Percentiles rank a stretch among this genome's conserved stretches.
phyloP scores from a whole-genome alignment of 2,797 vertebrate species.

The Epinephelus malabaricus region DNA sequence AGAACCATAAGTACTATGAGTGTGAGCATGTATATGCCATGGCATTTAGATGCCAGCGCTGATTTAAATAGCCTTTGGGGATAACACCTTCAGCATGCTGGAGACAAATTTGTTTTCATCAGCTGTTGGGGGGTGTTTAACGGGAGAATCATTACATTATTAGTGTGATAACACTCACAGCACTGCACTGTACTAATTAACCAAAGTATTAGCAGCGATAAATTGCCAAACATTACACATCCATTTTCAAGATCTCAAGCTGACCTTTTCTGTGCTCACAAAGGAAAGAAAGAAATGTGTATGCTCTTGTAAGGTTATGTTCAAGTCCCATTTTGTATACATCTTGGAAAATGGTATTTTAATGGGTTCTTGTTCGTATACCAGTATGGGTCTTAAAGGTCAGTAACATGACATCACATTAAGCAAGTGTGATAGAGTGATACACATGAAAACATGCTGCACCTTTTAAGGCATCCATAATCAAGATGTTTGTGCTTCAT shows the following conservation, averaged over 20 bases:
- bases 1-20: not conserved
- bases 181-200: not conserved
- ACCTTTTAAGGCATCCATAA: not conserved
- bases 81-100: conserved; percentile 8
- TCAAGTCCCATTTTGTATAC: not conserved
- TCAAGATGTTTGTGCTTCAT: too few relatives aligned
- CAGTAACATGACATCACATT: not conserved
- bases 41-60: not conserved
- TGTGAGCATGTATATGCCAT: not conserved
- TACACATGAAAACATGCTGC: not conserved
- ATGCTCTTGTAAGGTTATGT: not conserved
- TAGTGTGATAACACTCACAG: conserved; percentile 1
- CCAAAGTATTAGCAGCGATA: conserved; percentile 5
- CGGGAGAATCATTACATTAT: conserved; percentile 14
- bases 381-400: not conserved
- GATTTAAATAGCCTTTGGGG: conserved; percentile 11
- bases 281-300: not conserved
- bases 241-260: not conserved
- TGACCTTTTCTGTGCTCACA: not conserved
- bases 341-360: not conserved
- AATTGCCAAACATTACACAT: not conserved
- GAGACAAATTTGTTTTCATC: conserved; percentile 27
- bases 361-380: not conserved
- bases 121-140: conserved; percentile 8
- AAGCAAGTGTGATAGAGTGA: not conserved